A percentile compares a stretch with the other conserved stretches of the same genome.
Evolutionary conservation across 2,113 vertebrate species (phyloP).

Genomic region (Eublepharis macularius): DNA sequence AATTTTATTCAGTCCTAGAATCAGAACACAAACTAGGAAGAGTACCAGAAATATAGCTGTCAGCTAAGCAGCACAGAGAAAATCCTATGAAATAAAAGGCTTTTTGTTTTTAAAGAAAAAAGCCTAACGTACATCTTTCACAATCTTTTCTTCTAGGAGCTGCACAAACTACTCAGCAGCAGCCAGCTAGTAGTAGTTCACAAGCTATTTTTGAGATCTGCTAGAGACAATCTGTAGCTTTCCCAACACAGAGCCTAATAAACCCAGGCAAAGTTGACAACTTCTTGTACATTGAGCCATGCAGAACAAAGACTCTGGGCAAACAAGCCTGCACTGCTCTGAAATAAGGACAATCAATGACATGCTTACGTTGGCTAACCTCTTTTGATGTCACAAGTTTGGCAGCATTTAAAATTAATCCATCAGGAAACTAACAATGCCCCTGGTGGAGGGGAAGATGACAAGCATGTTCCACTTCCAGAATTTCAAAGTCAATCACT

Average conservation of each 20-base stretch:
- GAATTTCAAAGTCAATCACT: constrained; percentile 33
- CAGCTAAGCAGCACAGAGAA: no score
- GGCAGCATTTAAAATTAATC: constrained; percentile 4
- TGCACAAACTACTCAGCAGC: no score
- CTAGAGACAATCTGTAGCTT: not conserved
- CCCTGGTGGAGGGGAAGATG: constrained; percentile 30
- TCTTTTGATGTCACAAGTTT: not conserved
- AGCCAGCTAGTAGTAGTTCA: no score
- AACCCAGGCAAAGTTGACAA: not conserved
- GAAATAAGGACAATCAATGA: constrained; percentile 10
- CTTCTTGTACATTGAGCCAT: not conserved
- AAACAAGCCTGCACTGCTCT: not conserved
- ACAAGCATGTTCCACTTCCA: constrained; percentile 11
- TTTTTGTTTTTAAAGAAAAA: no score
- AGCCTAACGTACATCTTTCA: no score
- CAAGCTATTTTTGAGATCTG: no score
- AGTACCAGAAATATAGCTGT: no score
- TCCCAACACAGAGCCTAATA: not conserved
- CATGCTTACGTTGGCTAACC: not conserved
- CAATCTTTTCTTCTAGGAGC: no score
- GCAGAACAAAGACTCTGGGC: not conserved
- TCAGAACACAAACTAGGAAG: no score
- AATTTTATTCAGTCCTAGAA: no score
- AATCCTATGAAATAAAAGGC: no score
- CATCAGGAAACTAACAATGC: not conserved